Conservation (phyloP, 2,888 invertebrate species). For the Oligia latruncula region DNA sequence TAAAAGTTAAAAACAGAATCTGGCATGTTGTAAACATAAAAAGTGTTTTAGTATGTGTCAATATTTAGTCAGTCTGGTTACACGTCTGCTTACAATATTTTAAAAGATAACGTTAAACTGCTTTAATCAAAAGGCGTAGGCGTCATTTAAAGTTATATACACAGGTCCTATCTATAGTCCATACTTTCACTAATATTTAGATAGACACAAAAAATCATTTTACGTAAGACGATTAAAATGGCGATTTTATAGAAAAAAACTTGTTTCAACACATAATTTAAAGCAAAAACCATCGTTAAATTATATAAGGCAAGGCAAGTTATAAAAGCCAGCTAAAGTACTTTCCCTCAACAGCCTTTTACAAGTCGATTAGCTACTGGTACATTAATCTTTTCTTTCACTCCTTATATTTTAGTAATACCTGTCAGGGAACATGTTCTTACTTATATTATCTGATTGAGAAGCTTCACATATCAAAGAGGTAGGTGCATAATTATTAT, state of each 20-base stretch:
- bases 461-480: background rate
- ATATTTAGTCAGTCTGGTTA: constrained; percentile 44
- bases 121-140: constrained; percentile 14
- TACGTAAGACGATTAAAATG: constrained; percentile 44
- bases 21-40: constrained; percentile 8
- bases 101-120: constrained; percentile 37
- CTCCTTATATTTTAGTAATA: constrained; percentile 44
- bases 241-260: constrained; percentile 34
- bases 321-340: constrained; percentile 53
- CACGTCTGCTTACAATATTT: constrained; percentile 31
- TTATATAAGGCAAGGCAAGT: constrained; percentile 61
- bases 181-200: constrained; percentile 42
- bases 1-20: background rate
- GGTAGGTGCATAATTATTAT: background rate
- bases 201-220: constrained; percentile 10
- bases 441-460: constrained; percentile 6
- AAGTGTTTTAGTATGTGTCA: constrained; percentile 35
- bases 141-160: background rate
- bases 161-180: constrained; percentile 13
- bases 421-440: background rate
- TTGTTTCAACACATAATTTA: constrained; percentile 35
- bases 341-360: constrained; percentile 63
- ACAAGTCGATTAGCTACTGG: constrained; percentile 49
- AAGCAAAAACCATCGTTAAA: constrained; percentile 49
- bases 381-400: constrained; percentile 50